Base-by-base conservation (phyloP, 2,797 vertebrate genomes). In the Myripristis murdjan region DNA sequence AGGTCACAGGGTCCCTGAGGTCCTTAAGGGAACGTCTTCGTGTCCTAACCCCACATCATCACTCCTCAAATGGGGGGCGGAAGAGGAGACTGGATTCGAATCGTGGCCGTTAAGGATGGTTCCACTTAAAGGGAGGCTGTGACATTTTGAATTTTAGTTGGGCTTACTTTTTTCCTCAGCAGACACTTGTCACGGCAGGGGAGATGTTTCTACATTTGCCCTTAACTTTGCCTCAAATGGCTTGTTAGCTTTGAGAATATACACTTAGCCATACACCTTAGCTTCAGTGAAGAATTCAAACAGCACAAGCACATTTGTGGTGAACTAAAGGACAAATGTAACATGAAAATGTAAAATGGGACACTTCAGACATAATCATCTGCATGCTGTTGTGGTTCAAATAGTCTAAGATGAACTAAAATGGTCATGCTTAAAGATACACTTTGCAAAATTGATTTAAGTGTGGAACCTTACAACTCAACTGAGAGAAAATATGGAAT, bases 1-100 rank as follows among this genome's bases (percentile, higher is more conserved):
- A 90, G 91, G 92, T 93, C 90, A 87, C 41, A 69, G 62, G 78
- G 84, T 81, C 71, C 63, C 20, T 3, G 55, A 63, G 75, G 76
- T 81, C 69, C 79, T 85, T 41, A 7, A 87, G 66, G 86, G 77
- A 71, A 64, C 24, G 73, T 80, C 62, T 44, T 52, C 41, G 35
- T 88, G 62, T 70, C 82, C 75, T 68, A 87, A 85, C 73, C 81
- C 49, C 58, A 82, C 77, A 91, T 91, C 82, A 88, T 85, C 77
- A 83, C 85, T 78, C 77, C 64, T 75, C 70, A 79, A 87, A 79
- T 83, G 76, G 54, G 48, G 48, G 59, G 20, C 56, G 12, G 51
- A 75, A 49, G 35, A 70, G 65, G 62, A 2, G 7, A 59, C 59
- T 65, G 60, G 73, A 70, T 74, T 79, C 24, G 70, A 77, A 77